Evolutionary conservation across 2,888 invertebrate genomes (phyloP), one percentile per base, ranked within the genome.

Genomic region (Apantesis nais): DNA sequence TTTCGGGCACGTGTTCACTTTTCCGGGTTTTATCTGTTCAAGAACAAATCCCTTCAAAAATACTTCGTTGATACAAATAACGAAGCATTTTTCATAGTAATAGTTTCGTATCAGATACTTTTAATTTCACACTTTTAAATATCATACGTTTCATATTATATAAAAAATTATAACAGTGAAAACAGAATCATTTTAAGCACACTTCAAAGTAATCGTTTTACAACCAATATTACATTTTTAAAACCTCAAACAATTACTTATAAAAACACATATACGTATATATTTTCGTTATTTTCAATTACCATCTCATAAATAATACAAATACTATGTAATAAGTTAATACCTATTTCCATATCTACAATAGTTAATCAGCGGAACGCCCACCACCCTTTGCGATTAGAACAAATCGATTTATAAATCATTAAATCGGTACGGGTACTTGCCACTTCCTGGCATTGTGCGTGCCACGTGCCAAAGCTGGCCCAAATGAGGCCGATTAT

Each of bases 351-450:
- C 52, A 29, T 67, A 44, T 78, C 77, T 81, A 68, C 70, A 11
- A 48, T 64, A 64, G 41, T 48, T 75, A 75, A 63, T 78, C 75
- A 58, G 8, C 76, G 74, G 74, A 63, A 74, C 72, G 70, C 73
- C 78, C 67, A 68, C 72, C 70, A 76, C 72, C 72, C 72, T 60
- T 83, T 71, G 84, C 89, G 92, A 92, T 93, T 91, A 90, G 89
- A 88, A 83, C 85, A 87, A 91, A 93, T 92, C 93, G 92, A 93
- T 93, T 92, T 89, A 78, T 87, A 88, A 89, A 91, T 90, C 92
- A 90, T 92, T 91, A 92, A 93, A 93, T 90, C 90, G 90, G 85
- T 85, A 82, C 80, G 83, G 83, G 83, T 86, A 86, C 86, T 89
- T 80, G 88, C 84, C 83, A 86, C 87, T 88, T 88, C 87, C 87